A percentile compares a stretch with the other conserved stretches of the same genome.
Evolutionary conservation across 1,140 invertebrate species (phyloP).

Genomic region (Euura saliciscinereae): DNA sequence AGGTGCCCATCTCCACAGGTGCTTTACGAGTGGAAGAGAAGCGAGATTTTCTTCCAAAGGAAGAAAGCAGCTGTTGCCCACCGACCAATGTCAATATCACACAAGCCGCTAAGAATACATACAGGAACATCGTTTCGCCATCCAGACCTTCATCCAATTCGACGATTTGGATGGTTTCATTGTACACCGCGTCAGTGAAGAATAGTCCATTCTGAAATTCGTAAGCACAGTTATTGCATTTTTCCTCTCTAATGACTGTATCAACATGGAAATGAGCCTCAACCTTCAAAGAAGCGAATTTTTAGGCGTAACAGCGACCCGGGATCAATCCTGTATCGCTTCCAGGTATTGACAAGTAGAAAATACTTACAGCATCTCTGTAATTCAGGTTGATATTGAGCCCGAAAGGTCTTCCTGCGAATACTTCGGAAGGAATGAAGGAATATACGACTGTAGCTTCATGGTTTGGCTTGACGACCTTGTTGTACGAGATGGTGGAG

Average conservation of each 20-base stretch:
- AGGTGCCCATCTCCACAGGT: constrained; percentile 76
- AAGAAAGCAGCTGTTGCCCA: constrained; percentile 88
- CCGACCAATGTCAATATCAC: constrained; percentile 86
- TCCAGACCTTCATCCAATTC: constrained; percentile 97
- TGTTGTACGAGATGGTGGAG: constrained; percentile 88
- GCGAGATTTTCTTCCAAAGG: constrained; percentile 70
- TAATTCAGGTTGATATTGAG: constrained; percentile 94
- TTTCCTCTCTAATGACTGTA: too few species aligned
- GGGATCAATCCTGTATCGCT: too few species aligned
- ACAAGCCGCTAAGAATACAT: constrained; percentile 90
- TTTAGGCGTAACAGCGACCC: too few species aligned
- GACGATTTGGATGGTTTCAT: constrained; percentile 96
- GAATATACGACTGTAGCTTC: constrained; percentile 96
- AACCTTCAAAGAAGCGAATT: too few species aligned
- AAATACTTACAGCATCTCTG: constrained; percentile 75
- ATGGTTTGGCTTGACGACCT: constrained; percentile 85
- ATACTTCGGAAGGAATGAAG: constrained; percentile 93
- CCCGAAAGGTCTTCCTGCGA: constrained; percentile 94
- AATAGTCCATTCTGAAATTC: constrained; percentile 68
- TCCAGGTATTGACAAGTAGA: constrained; percentile 7
- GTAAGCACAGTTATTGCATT: constrained; percentile 12
- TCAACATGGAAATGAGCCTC: too few species aligned
- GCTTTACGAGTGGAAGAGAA: constrained; percentile 66
- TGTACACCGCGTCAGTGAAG: constrained; percentile 93
- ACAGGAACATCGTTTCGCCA: constrained; percentile 98